These are phyloP conservation scores for Heliconius ethilla DNA, from an alignment of 2,888 invertebrate species.

Conservation along the genomic window DNA sequence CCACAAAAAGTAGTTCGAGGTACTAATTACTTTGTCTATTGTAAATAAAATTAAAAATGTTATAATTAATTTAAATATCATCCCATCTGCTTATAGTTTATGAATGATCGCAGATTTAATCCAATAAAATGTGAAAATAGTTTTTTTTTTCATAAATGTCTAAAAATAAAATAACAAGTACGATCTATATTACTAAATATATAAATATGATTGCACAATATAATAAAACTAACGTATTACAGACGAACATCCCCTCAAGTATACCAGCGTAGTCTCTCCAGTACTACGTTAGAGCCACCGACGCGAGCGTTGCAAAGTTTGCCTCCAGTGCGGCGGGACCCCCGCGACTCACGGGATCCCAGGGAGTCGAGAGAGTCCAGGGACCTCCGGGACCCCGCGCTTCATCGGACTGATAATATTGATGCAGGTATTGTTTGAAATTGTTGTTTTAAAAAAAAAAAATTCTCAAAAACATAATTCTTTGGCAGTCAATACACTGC, in stretches of 20 bases:
- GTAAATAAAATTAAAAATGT: not conserved
- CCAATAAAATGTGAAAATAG: too few relatives aligned
- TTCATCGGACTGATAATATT: slow-evolving; percentile 40
- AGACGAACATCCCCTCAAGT: slow-evolving; percentile 70
- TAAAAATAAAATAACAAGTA: too few relatives aligned
- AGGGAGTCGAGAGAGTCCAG: slow-evolving; percentile 45
- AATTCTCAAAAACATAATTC: too few relatives aligned
- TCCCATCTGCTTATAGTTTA: too few relatives aligned
- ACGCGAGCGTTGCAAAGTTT: slow-evolving; percentile 73
- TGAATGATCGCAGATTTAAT: too few relatives aligned
- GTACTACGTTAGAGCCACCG: slow-evolving; percentile 65
- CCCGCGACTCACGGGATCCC: slow-evolving; percentile 52
- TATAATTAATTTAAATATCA: too few relatives aligned
- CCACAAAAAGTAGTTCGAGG: slow-evolving; percentile 63
- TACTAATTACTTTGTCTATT: slow-evolving; percentile 38
- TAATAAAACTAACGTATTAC: slow-evolving; percentile 6
- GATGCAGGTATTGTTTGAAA: slow-evolving; percentile 42
- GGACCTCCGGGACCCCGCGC: not conserved
- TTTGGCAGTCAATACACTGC: too few relatives aligned
- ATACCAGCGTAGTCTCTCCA: slow-evolving; percentile 75
- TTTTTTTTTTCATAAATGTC: too few relatives aligned
- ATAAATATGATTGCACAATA: not conserved
- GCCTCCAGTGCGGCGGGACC: slow-evolving; percentile 78
- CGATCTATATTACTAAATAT: too few relatives aligned
- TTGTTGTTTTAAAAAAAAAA: not conserved